Conservation (phyloP, 2,113 vertebrate species). For the Etheostoma spectabile region DNA sequence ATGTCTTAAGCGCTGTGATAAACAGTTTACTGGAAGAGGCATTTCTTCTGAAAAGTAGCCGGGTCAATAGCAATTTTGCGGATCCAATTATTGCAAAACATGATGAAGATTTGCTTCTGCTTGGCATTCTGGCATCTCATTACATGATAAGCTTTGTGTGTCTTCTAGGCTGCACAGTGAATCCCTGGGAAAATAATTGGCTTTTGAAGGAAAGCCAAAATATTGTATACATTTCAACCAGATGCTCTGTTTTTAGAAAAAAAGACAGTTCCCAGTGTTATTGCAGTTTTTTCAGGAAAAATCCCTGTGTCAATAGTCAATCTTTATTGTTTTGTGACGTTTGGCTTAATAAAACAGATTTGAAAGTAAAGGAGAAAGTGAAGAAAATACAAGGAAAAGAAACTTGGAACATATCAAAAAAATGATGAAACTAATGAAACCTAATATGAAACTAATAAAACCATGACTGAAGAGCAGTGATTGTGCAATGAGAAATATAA, state of each 20-base stretch:
- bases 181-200: slow-evolving; percentile 57
- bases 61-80: slow-evolving; percentile 38
- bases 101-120: slow-evolving; percentile 53
- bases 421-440: neutral
- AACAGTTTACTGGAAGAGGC: slow-evolving; percentile 51
- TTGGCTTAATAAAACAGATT: neutral
- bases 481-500: slow-evolving; percentile 16
- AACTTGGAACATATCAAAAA: neutral
- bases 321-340: neutral
- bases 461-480: neutral
- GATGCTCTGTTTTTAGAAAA: slow-evolving; percentile 30
- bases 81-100: slow-evolving; percentile 50
- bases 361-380: neutral
- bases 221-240: slow-evolving; percentile 50
- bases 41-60: slow-evolving; percentile 27
- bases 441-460: neutral
- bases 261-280: neutral
- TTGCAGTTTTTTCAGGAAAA: neutral
- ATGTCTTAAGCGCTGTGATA: slow-evolving; percentile 29
- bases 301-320: neutral
- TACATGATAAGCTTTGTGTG: slow-evolving; percentile 50
- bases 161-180: slow-evolving; percentile 24
- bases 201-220: slow-evolving; percentile 52
- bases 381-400: neutral
- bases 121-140: slow-evolving; percentile 38